Base-by-base conservation (phyloP, 2,797 vertebrate species). In the Chaetophractus vellerosus region DNA sequence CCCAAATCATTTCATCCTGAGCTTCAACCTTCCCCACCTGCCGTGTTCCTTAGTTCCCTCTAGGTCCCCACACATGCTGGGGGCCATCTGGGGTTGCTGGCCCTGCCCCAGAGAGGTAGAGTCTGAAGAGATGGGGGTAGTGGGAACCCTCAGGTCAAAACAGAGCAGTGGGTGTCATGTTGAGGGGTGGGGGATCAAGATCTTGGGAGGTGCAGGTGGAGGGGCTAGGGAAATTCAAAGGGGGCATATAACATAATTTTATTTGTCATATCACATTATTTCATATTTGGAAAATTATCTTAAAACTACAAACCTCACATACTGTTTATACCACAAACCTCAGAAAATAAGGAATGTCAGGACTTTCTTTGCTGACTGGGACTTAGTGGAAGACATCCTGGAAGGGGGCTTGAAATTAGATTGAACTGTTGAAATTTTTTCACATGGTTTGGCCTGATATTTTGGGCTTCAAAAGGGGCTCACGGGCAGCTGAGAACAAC, bases 161-260 rank as follows among this genome's bases (percentile, higher is more conserved):
- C 21, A 31, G 59, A 41, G 4, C 6, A 24, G 21, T 28, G n/a
- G 41, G 75, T 55, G 26, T 61, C 28, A 18, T 31, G 2, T 38
- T 23, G 55, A 48, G n/a, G 82, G 31, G 8, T 0, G 16, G 80
- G 7, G 6, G 21, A 6, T 26, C 19, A 0, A 2, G 7, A 4
- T 21, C 31, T 61, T 2, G 15, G 41, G 18, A 57, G 12, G 24
- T 18, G 6, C 18, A 36, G 48, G 14, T 72, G 8, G 38, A 72
- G 7, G 45, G 9, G 3, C 36, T 21, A 55, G 41, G 18, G 61
- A 59, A 91, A 57, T 63, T 64, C 28, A 31, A 26, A 26, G 18
- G 28, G 41, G 45, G 31, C 14, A 10, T 79, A 7, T 31, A 16
- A 31, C 16, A 12, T 45, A 41, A 63, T 81, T 82, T 83, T 55